Percentiles rank a stretch among this genome's conserved stretches.
Conservation (phyloP, 2,888 invertebrate genomes). For the Formica aserva region DNA sequence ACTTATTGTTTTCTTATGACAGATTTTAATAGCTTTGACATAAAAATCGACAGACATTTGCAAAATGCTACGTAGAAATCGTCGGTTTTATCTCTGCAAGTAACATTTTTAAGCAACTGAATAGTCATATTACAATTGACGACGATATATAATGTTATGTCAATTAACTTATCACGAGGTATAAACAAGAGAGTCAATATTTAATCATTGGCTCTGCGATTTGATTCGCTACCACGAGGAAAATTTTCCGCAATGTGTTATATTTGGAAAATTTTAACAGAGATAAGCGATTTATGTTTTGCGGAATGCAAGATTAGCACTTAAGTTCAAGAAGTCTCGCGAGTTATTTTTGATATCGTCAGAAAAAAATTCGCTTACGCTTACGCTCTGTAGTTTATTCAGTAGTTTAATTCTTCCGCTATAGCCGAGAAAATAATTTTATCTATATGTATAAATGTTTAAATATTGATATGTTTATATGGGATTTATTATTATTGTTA, state of each 20-base stretch:
- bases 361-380: conserved; percentile 8
- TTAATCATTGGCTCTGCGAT: background rate
- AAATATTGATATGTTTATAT: background rate
- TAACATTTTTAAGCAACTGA: background rate
- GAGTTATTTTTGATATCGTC: background rate
- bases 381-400: background rate
- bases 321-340: background rate
- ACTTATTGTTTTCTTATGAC: background rate
- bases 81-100: background rate
- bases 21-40: background rate
- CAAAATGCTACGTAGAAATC: background rate
- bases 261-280: background rate
- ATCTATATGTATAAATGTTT: background rate
- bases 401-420: background rate
- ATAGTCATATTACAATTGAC: background rate
- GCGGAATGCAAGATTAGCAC: background rate
- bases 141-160: background rate
- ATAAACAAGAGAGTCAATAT: conserved; percentile 16
- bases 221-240: background rate
- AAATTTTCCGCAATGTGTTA: background rate
- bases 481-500: too few species aligned
- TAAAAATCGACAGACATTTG: background rate
- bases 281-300: conserved; percentile 8
- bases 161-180: conserved; percentile 36
- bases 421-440: background rate